Base-by-base conservation (phyloP, 2,113 vertebrate genomes). In the Oxygymnocypris stewartii region DNA sequence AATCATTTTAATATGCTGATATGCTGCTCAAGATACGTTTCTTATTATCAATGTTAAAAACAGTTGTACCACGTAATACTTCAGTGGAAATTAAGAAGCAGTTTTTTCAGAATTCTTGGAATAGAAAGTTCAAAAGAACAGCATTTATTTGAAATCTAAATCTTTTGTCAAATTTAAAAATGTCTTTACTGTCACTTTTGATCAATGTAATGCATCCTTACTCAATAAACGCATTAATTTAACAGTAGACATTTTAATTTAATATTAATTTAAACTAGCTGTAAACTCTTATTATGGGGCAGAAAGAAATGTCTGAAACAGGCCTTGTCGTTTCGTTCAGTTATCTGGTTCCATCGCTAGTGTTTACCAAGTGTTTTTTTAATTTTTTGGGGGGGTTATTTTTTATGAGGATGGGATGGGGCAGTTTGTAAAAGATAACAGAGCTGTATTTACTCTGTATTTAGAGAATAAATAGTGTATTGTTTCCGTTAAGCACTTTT, bases 381-480 rank as follows among this genome's bases (percentile, higher is more conserved):
- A n/a, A n/a, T n/a, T n/a, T n/a, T n/a, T n/a, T n/a, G n/a, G n/a
- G n/a, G n/a, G n/a, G n/a, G n/a, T n/a, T 42, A 5, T 51, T 57
- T 23, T 59, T 59, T 59, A 5, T 0, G 16, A 57, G 18, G 57
- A 59, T 59, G 57, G 57, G 18, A 23, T 79, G 35, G 31, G 40
- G 25, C 40, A 4, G 13, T 49, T 49, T 67, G 61, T 47, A 47
- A 82, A 18, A 10, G 57, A 28, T 76, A 76, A 75, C 79, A 51
- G 42, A 65, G 65, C 80, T 82, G 12, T 84, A 75, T 65, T 86
- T 86, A 82, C n/a, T 79, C 75, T 63, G 37, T 3, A 37, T 40
- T 44, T 2, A 28, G 31, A 42, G 37, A 65, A 81, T 86, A 79
- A 88, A 86, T 83, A 75, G 81, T 80, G 49, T 40, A 85, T 84